Evolutionary conservation across 2,797 vertebrate species (phyloP).

Genomic region (Morelia viridis): DNA sequence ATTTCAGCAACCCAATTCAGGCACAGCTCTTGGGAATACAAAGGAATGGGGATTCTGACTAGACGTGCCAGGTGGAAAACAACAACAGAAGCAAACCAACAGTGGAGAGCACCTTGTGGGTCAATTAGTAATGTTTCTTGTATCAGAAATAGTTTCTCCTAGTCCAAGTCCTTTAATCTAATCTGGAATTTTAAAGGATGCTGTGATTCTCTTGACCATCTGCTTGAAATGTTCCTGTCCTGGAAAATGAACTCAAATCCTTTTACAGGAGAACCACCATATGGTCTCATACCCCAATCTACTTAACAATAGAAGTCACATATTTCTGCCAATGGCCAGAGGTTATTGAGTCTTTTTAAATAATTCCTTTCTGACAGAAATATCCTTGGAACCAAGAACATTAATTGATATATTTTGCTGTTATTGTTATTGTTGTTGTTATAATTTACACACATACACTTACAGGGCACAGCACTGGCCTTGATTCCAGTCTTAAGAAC

Average conservation of each 20-base stretch:
- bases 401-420: background rate
- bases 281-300: background rate
- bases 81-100: background rate
- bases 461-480: background rate
- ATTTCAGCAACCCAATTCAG: background rate
- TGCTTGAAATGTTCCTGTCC: background rate
- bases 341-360: background rate
- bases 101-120: background rate
- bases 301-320: background rate
- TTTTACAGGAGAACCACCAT: background rate
- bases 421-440: background rate
- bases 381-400: background rate
- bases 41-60: background rate
- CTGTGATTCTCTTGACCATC: background rate
- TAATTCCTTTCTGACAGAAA: background rate
- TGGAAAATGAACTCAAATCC: background rate
- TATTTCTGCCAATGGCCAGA: background rate
- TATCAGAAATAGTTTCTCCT: background rate
- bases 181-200: background rate
- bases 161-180: background rate
- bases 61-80: background rate
- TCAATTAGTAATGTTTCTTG: background rate
- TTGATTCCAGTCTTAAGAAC: background rate
- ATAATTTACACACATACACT: background rate
- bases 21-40: background rate